A percentile compares a stretch with the other conserved stretches of the same genome.
These are phyloP conservation scores for Oostethus manadensis DNA, from an alignment of 2,113 vertebrate genomes.

Conservation along the genomic window DNA sequence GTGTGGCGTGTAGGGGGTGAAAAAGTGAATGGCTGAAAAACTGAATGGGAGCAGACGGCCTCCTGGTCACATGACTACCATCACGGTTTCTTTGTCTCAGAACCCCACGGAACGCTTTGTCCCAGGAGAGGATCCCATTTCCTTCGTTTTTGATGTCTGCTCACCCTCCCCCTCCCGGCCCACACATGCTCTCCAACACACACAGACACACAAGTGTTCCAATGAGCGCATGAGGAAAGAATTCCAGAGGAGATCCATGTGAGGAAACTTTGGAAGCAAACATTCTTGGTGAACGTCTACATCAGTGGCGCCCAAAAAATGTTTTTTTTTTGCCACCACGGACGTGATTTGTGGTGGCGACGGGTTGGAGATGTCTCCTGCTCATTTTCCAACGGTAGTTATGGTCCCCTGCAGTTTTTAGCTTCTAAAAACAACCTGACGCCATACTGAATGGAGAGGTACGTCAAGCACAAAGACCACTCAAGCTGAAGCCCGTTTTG, in stretches of 20 bases:
- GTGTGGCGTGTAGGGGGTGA: background rate
- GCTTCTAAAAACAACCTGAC: no score
- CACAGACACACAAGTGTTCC: conserved; percentile 1
- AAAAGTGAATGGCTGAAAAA: conserved; percentile 63
- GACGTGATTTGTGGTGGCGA: no score
- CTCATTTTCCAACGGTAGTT: no score
- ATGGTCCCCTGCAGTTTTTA: no score
- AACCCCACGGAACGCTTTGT: conserved; percentile 50
- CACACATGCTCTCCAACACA: conserved; percentile 16
- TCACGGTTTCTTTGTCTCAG: conserved; percentile 61
- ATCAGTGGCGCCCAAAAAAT: no score
- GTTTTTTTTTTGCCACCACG: no score
- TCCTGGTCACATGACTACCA: conserved; percentile 52
- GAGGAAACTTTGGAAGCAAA: background rate
- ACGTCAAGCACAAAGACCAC: no score
- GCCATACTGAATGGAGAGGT: no score
- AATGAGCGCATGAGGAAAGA: conserved; percentile 35
- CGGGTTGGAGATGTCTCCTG: no score
- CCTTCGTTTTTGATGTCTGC: conserved; percentile 63
- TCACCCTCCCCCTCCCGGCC: conserved; percentile 34
- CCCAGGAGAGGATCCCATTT: conserved; percentile 54
- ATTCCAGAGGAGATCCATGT: conserved; percentile 4
- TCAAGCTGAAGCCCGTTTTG: no score
- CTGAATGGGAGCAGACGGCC: conserved; percentile 64
- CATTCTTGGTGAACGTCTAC: no score